Conservation (phyloP, 2,797 vertebrate species). For the Acrossocheilus fasciatus region DNA sequence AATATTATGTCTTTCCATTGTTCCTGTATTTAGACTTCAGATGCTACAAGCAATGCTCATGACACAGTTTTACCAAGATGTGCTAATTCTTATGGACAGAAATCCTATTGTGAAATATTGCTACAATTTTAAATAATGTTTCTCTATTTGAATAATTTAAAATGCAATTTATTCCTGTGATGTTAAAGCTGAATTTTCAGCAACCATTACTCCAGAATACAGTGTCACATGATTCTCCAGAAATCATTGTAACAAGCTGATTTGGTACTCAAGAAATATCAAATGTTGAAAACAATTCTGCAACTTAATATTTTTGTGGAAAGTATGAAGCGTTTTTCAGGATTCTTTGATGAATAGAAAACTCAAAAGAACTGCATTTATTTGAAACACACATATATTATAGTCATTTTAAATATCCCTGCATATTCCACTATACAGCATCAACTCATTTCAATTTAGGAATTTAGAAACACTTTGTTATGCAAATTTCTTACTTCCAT, state of each 20-base stretch:
- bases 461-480: background rate
- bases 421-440: background rate
- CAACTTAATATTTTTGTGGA: background rate
- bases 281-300: background rate
- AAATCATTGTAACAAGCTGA: background rate
- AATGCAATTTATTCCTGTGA: background rate
- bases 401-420: too few species aligned
- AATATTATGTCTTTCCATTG: background rate
- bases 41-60: background rate
- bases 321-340: background rate
- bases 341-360: background rate
- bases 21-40: background rate
- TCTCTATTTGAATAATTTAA: background rate
- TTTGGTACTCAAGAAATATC: background rate
- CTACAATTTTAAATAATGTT: background rate
- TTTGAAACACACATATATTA: background rate
- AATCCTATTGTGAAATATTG: background rate
- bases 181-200: background rate
- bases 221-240: background rate
- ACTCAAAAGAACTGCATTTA: background rate
- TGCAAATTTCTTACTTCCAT: slow-evolving; percentile 76
- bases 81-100: background rate
- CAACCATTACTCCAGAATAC: background rate
- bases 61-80: background rate
- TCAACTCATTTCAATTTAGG: too few species aligned